Conservation (phyloP, 2,888 invertebrate species). For the Drosophila flavopinicola region DNA sequence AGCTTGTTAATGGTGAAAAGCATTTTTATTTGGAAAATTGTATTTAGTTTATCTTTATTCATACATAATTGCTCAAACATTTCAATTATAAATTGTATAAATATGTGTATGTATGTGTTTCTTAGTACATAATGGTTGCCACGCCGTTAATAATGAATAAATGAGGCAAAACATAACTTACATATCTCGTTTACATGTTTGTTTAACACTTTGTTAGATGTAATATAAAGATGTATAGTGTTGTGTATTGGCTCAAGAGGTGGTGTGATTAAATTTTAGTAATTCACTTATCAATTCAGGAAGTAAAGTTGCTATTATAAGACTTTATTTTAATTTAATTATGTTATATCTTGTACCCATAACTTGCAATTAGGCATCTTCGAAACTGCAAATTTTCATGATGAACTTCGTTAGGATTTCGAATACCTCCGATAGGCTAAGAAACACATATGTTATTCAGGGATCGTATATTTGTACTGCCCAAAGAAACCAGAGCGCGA, state of each 20-base stretch:
- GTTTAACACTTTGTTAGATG: background rate
- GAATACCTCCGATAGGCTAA: too few relatives aligned
- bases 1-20: slow-evolving; percentile 52
- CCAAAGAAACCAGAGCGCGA: too few relatives aligned
- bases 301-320: too few relatives aligned
- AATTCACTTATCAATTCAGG: too few relatives aligned
- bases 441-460: too few relatives aligned
- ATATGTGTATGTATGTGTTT: slow-evolving; percentile 53
- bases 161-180: slow-evolving; percentile 52
- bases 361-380: too few relatives aligned
- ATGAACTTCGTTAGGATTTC: too few relatives aligned
- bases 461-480: too few relatives aligned
- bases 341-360: too few relatives aligned
- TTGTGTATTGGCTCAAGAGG: background rate
- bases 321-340: too few relatives aligned
- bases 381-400: too few relatives aligned
- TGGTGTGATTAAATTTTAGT: too few relatives aligned
- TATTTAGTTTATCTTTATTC: slow-evolving; percentile 53
- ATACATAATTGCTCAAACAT: slow-evolving; percentile 49
- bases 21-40: slow-evolving; percentile 51
- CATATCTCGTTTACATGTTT: slow-evolving; percentile 11
- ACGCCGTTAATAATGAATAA: slow-evolving; percentile 58
- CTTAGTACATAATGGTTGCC: slow-evolving; percentile 53
- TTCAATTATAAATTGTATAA: slow-evolving; percentile 61
- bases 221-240: background rate